Evolutionary conservation across 2,797 vertebrate genomes (phyloP).

Genomic region (Eutrigla gurnardus): DNA sequence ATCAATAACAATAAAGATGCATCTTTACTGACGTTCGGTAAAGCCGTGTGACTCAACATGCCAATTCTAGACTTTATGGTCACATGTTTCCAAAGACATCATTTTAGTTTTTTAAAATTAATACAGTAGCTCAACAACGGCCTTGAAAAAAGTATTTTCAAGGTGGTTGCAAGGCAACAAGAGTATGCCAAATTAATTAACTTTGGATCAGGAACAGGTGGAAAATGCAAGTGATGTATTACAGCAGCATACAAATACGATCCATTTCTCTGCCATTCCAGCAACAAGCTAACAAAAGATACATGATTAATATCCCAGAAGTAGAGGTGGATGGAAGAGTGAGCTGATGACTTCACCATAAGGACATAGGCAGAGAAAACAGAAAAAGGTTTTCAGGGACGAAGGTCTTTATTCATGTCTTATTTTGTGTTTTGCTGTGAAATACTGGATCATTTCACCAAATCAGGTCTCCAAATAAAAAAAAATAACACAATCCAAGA

Average conservation of each 20-base stretch:
- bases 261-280: constrained; percentile 23
- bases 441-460: neutral
- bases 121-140: constrained; percentile 3
- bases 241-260: constrained; percentile 4
- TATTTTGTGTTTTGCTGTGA: neutral
- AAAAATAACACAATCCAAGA: neutral
- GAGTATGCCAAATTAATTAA: neutral
- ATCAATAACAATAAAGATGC: constrained; percentile 24
- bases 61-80: neutral
- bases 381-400: too few species aligned
- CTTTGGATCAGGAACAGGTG: neutral
- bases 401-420: too few species aligned
- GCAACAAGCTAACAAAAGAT: constrained; percentile 13
- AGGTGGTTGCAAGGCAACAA: constrained; percentile 11
- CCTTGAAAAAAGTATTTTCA: neutral
- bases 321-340: neutral
- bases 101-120: neutral
- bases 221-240: neutral
- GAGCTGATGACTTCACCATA: constrained; percentile 16
- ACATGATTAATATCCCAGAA: constrained; percentile 32
- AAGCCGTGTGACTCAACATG: neutral
- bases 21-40: neutral
- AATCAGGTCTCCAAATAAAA: neutral
- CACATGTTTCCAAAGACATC: neutral
- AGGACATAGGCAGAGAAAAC: neutral